These are phyloP conservation scores for Thaleichthys pacificus DNA, from an alignment of 2,797 vertebrate species.

Conservation along the genomic window DNA sequence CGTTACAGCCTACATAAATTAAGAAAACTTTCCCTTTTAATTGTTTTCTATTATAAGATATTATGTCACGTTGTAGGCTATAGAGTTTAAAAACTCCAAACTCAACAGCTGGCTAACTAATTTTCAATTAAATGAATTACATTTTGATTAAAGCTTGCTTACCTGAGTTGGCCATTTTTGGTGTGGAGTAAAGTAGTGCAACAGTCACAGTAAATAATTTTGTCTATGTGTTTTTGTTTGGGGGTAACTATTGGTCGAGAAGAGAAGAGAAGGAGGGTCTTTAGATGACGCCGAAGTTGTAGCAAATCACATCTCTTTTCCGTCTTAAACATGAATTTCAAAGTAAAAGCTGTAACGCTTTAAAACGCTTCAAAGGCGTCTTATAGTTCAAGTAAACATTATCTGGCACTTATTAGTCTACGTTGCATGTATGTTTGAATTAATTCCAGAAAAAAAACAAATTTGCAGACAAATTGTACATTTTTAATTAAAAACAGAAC, in stretches of 20 bases:
- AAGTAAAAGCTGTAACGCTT: slow-evolving; percentile 6
- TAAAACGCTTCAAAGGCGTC: neutral
- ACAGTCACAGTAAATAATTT: neutral
- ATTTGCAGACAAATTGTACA: neutral
- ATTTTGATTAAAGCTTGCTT: neutral
- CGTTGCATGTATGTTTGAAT: neutral
- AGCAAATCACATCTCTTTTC: neutral
- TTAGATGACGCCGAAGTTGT: neutral
- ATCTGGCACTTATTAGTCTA: neutral
- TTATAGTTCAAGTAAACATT: too few species aligned
- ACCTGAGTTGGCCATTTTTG: slow-evolving; percentile 11
- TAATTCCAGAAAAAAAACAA: neutral
- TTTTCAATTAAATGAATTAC: too few species aligned
- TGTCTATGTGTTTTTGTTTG: neutral
- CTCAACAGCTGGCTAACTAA: too few species aligned
- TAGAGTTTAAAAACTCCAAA: too few species aligned
- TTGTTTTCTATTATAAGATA: too few species aligned
- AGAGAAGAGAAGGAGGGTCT: neutral
- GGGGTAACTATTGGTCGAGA: neutral
- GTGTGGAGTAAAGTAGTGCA: neutral
- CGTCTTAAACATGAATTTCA: neutral
- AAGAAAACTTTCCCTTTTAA: too few species aligned
- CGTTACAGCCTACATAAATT: too few species aligned
- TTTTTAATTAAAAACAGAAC: slow-evolving; percentile 36
- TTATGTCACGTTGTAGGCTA: too few species aligned